Conservation (phyloP, 2,888 invertebrate species). For the Chrysopilus asiliformis region DNA sequence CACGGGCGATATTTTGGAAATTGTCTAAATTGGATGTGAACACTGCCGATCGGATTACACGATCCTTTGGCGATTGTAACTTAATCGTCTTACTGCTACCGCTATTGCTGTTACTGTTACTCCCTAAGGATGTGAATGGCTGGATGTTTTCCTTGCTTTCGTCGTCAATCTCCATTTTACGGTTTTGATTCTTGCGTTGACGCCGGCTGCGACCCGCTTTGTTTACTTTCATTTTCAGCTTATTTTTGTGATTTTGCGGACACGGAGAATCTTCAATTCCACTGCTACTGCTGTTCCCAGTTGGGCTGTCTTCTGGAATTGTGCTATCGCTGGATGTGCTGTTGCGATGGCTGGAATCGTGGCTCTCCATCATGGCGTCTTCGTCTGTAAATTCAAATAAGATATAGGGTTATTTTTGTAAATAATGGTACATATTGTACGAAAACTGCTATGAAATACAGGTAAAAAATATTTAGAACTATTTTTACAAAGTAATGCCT, state of each 20-base stretch:
- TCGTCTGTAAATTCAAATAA: neutral
- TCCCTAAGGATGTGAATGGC: constrained; percentile 2
- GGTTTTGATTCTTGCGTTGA: constrained; percentile 9
- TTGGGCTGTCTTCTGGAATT: constrained; percentile 21
- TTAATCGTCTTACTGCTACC: neutral
- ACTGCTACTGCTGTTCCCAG: constrained; percentile 21
- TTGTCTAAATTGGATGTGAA: constrained; percentile 4
- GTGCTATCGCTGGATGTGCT: constrained; percentile 25
- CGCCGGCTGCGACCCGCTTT: constrained; percentile 8
- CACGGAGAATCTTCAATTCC: constrained; percentile 24
- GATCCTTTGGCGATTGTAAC: neutral
- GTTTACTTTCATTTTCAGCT: constrained; percentile 3
- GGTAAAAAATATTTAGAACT: no score
- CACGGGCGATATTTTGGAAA: constrained; percentile 8
- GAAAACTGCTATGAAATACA: no score
- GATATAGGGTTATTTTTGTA: no score
- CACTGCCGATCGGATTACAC: neutral
- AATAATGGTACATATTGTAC: no score
- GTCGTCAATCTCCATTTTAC: constrained; percentile 11
- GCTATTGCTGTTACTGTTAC: neutral
- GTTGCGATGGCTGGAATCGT: constrained; percentile 26
- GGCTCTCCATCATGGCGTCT: constrained; percentile 14
- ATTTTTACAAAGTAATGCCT: no score
- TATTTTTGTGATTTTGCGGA: constrained; percentile 14
- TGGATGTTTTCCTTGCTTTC: constrained; percentile 12